Base-by-base conservation (phyloP, 23 tunicate species). In the Trididemnum clinides region DNA sequence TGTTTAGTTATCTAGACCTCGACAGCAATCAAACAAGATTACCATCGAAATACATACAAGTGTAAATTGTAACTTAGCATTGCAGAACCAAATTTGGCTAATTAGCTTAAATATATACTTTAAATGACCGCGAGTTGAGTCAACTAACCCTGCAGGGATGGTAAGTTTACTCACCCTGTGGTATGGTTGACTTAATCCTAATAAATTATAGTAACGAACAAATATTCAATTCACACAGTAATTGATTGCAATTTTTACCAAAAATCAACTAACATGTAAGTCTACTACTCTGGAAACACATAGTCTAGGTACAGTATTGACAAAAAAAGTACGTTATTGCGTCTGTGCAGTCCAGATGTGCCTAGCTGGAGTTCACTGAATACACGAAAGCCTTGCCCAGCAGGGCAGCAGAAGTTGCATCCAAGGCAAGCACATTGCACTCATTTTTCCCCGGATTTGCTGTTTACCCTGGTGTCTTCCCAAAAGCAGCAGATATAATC, bases 341-440 rank as follows among this genome's bases (percentile, higher is more conserved):
- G 70, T 62, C 70, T 62, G 70, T 62, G 70, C 70, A 62, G 70
- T 62, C 25, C 23, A 69, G 37, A 69, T 69, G 76, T 69, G 76
- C 76, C 76, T 37, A 69, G 37, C 76, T 69, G 21, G 37, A 69
- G 31, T 69, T 69, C 38, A 69, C 38, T 69, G 76, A 37, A 69
- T n/a, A n/a, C 31, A 37, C 76, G 12, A 69, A 26, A 62, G 27
- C 27, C n/a, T 23, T 18, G 15, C 70, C 27, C 25, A 12, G 25
- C 70, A 62, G n/a, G 38, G 37, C 76, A 69, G 38, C 76, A 69
- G 37, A 69, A 69, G 76, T n/a, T 29, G 38, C 76, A 69, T 69
- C 38, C 7, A 69, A 6, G 38, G 76, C 15, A 69, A 69, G 31
- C 76, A n/a, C 69, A 62, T 62, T 62, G 69, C n/a, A 62, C 37